phyloP scores from a whole-genome alignment of 1,140 invertebrate genomes.

The Brachionus plicatilis region DNA sequence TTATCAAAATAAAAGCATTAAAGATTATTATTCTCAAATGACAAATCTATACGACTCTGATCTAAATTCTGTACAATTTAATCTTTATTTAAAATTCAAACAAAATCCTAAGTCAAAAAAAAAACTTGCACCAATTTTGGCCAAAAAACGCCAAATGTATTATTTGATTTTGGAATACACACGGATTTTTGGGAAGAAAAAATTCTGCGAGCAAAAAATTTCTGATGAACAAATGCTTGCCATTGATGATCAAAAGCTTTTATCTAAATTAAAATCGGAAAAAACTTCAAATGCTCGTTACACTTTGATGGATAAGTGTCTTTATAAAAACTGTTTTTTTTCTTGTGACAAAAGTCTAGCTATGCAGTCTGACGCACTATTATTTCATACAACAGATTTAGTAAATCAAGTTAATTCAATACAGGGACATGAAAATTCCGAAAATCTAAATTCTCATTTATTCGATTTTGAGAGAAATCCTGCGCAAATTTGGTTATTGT shows the following conservation, averaged over 20 bases:
- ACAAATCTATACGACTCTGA: background rate
- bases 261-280: background rate
- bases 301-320: background rate
- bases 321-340: slow-evolving; percentile 34
- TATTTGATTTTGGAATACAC: slow-evolving; percentile 8
- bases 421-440: background rate
- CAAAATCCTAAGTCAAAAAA: background rate
- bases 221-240: background rate
- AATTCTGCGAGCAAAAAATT: background rate
- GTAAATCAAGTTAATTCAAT: background rate
- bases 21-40: background rate
- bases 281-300: background rate
- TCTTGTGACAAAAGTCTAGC: background rate
- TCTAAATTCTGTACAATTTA: background rate
- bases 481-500: slow-evolving; percentile 5
- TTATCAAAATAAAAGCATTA: too few relatives aligned
- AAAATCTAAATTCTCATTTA: background rate
- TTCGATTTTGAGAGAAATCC: slow-evolving; percentile 1
- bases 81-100: background rate
- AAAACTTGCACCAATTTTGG: background rate
- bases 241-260: background rate
- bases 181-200: background rate
- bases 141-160: background rate
- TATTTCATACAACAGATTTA: slow-evolving; percentile 16
- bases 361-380: background rate